Percentiles rank a stretch among this genome's conserved stretches.
These are phyloP conservation scores for Cecidostiba fungosa DNA, from an alignment of 2,888 invertebrate species.

Conservation along the genomic window DNA sequence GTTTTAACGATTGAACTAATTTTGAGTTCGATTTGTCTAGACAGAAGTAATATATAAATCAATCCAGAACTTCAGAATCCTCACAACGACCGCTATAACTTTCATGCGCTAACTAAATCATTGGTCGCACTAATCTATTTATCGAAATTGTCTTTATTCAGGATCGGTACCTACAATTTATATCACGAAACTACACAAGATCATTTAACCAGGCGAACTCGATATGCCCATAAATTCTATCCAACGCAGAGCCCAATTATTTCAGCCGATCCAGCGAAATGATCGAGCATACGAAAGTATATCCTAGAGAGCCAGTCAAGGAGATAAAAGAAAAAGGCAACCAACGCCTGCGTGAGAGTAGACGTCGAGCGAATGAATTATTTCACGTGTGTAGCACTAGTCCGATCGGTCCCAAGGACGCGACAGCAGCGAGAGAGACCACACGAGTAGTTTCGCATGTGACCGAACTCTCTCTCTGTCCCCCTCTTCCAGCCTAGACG, in stretches of 20 bases:
- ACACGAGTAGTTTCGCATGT: slow-evolving; percentile 38
- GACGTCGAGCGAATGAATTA: slow-evolving; percentile 40
- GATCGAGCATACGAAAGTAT: not conserved
- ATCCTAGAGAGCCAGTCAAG: not conserved
- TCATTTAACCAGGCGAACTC: not conserved
- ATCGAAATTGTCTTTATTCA: too few species aligned
- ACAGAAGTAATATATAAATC: not conserved
- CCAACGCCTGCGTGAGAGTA: not conserved
- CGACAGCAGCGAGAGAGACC: not conserved
- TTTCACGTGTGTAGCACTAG: slow-evolving; percentile 33
- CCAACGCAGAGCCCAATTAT: slow-evolving; percentile 14
- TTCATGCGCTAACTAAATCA: not conserved
- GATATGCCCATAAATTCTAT: not conserved
- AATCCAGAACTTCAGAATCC: not conserved
- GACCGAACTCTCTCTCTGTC: not conserved
- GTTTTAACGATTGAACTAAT: not conserved
- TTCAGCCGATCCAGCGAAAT: not conserved
- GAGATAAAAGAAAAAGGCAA: slow-evolving; percentile 38
- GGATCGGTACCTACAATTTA: not conserved
- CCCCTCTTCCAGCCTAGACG: not conserved
- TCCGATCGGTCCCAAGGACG: slow-evolving; percentile 47
- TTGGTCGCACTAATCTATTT: too few species aligned
- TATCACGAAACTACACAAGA: not conserved
- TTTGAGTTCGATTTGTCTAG: slow-evolving; percentile 1
- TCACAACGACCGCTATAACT: not conserved